Evolutionary conservation across 2,888 invertebrate species (phyloP).

Genomic region (Helobdella robusta): DNA sequence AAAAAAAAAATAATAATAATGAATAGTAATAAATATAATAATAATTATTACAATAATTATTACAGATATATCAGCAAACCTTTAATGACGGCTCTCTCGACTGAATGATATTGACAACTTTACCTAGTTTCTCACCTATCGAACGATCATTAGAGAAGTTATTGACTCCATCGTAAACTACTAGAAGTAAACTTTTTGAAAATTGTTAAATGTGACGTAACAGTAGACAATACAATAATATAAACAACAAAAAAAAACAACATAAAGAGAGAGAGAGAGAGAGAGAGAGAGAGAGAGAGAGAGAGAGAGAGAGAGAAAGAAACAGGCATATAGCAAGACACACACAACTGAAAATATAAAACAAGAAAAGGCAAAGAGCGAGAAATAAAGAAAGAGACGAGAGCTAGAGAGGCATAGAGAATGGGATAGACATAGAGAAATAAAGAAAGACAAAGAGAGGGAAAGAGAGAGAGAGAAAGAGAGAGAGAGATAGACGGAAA

Average conservation of each 20-base stretch:
- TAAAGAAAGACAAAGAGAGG: neutral
- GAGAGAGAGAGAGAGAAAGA: no score
- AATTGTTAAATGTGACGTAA: no score
- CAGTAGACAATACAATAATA: no score
- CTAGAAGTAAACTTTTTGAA: neutral
- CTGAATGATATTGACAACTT: slow-evolving; percentile 97
- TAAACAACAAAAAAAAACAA: no score
- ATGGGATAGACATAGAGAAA: neutral
- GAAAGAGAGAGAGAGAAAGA: neutral
- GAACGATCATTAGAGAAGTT: neutral
- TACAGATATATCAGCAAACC: no score
- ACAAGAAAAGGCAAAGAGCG: no score
- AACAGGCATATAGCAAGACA: no score
- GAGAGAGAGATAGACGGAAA: neutral
- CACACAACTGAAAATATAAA: no score
- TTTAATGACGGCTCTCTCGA: slow-evolving; percentile 77
- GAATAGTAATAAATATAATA: no score
- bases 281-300: no score
- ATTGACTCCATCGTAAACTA: neutral
- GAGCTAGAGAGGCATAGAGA: neutral
- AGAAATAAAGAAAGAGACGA: neutral
- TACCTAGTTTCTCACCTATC: slow-evolving; percentile 88
- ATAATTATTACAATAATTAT: no score
- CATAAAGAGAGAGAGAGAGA: no score
- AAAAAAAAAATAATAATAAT: neutral